A percentile compares a stretch with the other conserved stretches of the same genome.
phyloP scores from a whole-genome alignment of 2,888 invertebrate species.

The Philonicus albiceps region DNA sequence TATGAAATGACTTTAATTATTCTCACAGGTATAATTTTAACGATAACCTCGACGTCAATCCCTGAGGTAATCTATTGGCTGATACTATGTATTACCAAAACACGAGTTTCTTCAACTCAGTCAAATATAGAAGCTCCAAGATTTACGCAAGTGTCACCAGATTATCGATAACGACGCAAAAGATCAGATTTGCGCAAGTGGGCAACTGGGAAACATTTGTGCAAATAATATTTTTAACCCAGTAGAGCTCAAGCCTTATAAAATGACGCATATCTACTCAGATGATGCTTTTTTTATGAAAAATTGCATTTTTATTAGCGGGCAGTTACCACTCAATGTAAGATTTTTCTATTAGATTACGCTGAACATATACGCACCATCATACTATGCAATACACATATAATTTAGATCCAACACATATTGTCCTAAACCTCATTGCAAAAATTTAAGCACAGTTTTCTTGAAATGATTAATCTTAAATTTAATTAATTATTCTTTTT shows the following conservation, averaged over 20 bases:
- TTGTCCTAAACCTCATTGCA: too few relatives aligned
- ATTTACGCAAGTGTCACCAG: not conserved
- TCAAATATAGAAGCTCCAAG: not conserved
- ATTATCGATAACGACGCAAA: not conserved
- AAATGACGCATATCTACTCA: not conserved
- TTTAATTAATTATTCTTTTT: too few relatives aligned
- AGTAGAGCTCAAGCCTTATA: not conserved
- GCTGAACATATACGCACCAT: too few relatives aligned
- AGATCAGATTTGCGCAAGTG: not conserved
- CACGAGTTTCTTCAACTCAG: not conserved
- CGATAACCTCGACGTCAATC: not conserved
- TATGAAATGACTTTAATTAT: not conserved
- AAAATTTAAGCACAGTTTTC: too few relatives aligned
- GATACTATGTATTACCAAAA: not conserved
- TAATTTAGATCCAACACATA: too few relatives aligned
- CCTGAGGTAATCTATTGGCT: not conserved
- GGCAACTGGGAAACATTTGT: not conserved
- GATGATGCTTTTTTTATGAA: not conserved
- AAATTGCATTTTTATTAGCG: not conserved
- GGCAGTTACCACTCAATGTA: too few relatives aligned
- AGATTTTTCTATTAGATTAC: too few relatives aligned
- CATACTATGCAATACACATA: too few relatives aligned
- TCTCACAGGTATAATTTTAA: not conserved
- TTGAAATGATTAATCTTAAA: too few relatives aligned
- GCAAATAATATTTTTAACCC: not conserved